Conservation (phyloP, 2,797 vertebrate genomes). For the Bovichtus variegatus region DNA sequence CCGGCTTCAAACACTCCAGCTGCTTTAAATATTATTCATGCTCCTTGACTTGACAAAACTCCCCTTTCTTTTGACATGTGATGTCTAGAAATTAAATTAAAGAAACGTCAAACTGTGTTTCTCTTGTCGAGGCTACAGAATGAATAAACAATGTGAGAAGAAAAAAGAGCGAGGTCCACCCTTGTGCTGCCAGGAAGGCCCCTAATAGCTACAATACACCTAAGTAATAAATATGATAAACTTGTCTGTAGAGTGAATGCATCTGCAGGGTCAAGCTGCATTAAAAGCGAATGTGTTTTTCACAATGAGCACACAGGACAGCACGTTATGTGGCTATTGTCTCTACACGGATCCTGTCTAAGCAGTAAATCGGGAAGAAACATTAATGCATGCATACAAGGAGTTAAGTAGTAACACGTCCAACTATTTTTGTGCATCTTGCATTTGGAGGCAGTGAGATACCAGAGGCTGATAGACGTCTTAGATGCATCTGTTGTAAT, state of each 20-base stretch:
- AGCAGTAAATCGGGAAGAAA: background rate
- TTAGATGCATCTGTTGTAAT: constrained; percentile 36
- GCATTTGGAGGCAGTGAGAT: constrained; percentile 32
- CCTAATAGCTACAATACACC: background rate
- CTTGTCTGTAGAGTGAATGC: background rate
- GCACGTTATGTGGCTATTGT: background rate
- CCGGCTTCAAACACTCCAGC: constrained; percentile 15
- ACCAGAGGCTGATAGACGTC: constrained; percentile 23
- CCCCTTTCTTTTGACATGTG: constrained; percentile 28
- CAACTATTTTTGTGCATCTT: constrained; percentile 24
- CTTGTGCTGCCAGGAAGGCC: background rate
- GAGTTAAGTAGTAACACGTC: constrained; percentile 10
- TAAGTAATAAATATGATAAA: background rate
- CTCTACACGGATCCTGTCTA: background rate
- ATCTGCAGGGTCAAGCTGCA: background rate
- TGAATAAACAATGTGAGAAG: background rate
- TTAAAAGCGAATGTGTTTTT: background rate
- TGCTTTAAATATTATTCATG: constrained; percentile 13
- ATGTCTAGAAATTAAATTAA: constrained; percentile 16
- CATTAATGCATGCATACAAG: background rate
- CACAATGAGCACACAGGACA: background rate
- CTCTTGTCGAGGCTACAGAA: background rate
- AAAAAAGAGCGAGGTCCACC: background rate
- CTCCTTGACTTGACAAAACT: background rate
- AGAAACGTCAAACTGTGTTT: constrained; percentile 8